These are phyloP conservation scores for Anseranas semipalmata DNA, from an alignment of 2,113 vertebrate species.

Conservation along the genomic window DNA sequence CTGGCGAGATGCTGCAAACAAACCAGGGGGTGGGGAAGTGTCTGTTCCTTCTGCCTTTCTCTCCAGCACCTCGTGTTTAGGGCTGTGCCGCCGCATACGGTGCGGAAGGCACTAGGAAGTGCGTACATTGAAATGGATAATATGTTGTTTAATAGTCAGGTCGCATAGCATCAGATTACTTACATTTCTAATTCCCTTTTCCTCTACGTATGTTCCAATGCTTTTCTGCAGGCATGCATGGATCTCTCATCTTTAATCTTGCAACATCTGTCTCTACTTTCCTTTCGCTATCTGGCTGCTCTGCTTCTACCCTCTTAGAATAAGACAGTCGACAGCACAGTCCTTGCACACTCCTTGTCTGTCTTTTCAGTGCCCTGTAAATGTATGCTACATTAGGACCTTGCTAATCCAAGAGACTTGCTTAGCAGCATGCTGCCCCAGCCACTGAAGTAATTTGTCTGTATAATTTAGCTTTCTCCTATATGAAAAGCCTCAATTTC, in stretches of 20 bases:
- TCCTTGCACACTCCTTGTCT: background rate
- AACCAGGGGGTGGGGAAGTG: accelerated
- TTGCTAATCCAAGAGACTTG: background rate
- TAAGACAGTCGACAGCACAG: background rate
- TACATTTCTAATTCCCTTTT: background rate
- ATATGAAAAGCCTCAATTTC: background rate
- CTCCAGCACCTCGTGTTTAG: accelerated
- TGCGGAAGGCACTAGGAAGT: background rate
- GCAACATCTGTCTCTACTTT: background rate
- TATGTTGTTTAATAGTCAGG: background rate
- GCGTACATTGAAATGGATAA: background rate
- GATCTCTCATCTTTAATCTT: constrained; percentile 13
- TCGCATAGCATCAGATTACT: background rate
- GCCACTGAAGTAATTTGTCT: background rate
- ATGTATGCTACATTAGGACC: accelerated
- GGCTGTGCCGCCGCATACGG: background rate
- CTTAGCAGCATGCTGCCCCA: background rate
- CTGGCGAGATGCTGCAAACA: accelerated
- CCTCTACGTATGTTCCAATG: background rate
- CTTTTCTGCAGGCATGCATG: background rate
- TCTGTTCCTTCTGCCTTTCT: background rate
- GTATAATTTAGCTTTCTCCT: background rate
- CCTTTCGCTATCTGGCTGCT: background rate
- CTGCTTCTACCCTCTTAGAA: background rate
- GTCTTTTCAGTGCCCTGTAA: background rate